Conservation (phyloP, 2,888 invertebrate species). For the Melanostoma scalare region DNA sequence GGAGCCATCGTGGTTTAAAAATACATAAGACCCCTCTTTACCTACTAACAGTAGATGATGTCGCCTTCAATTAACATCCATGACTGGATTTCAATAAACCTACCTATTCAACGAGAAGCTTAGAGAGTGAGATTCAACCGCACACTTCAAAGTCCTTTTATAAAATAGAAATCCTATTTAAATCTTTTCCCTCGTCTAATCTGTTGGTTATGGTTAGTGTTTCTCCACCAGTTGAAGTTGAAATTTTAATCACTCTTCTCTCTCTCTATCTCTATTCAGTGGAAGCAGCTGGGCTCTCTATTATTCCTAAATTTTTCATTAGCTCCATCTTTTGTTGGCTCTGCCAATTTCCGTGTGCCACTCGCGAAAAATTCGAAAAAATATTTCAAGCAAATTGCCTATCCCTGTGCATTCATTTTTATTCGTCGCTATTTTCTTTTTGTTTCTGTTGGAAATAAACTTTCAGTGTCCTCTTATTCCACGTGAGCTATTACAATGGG, state of each 20-base stretch:
- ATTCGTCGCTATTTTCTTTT: neutral
- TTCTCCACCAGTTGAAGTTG: slow-evolving; percentile 13
- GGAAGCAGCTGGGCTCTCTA: neutral
- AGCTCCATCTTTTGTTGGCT: slow-evolving; percentile 55
- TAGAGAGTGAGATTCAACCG: slow-evolving; percentile 24
- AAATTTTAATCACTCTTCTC: slow-evolving; percentile 54
- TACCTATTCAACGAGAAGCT: slow-evolving; percentile 19
- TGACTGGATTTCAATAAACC: slow-evolving; percentile 24
- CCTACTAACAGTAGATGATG: neutral
- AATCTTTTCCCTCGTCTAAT: neutral
- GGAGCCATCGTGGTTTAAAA: neutral
- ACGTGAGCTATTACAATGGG: slow-evolving; percentile 33
- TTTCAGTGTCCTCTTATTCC: slow-evolving; percentile 41
- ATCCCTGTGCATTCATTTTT: slow-evolving; percentile 16
- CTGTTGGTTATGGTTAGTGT: neutral
- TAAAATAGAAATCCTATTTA: slow-evolving; percentile 45
- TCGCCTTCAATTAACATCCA: slow-evolving; percentile 12
- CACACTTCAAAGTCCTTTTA: slow-evolving; percentile 45
- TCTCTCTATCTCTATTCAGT: neutral
- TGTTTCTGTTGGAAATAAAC: slow-evolving; percentile 17
- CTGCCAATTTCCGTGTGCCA: slow-evolving; percentile 42
- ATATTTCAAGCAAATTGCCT: slow-evolving; percentile 29
- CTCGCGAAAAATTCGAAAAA: slow-evolving; percentile 22
- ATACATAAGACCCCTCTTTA: neutral
- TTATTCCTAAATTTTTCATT: slow-evolving; percentile 64